Conservation (phyloP, 2,888 invertebrate species). For the Amiota communis region DNA sequence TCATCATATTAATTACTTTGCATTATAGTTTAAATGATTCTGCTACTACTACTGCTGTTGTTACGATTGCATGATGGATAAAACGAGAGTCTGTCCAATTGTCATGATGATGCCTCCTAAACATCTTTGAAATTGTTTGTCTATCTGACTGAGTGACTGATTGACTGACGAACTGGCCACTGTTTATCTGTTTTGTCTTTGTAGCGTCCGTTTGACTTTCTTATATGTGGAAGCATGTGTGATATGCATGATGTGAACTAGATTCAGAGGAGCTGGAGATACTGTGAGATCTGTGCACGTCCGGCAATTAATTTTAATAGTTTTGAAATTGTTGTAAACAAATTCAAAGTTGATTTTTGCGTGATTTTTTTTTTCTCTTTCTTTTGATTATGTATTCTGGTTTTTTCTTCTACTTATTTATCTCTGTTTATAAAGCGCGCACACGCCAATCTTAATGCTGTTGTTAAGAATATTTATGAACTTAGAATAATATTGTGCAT, state of each 20-base stretch:
- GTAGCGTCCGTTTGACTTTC: too few relatives aligned
- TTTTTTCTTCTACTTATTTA: background rate
- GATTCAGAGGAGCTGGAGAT: conserved; percentile 14
- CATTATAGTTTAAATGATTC: conserved; percentile 62
- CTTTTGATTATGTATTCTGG: too few relatives aligned
- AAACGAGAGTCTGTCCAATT: conserved; percentile 35
- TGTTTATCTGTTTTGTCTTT: too few relatives aligned
- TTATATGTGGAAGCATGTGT: too few relatives aligned
- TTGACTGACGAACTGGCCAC: background rate
- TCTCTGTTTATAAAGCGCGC: conserved; percentile 29
- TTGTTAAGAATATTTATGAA: conserved; percentile 17
- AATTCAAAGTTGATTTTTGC: conserved; percentile 34
- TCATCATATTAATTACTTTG: conserved; percentile 64
- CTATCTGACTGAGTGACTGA: background rate
- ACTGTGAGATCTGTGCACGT: conserved; percentile 37
- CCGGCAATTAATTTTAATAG: conserved; percentile 55
- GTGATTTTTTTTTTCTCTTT: too few relatives aligned
- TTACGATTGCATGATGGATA: too few relatives aligned
- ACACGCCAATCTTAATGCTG: conserved; percentile 24
- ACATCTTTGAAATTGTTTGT: background rate
- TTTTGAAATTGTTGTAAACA: conserved; percentile 47
- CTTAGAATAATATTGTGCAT: background rate
- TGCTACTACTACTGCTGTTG: conserved; percentile 39
- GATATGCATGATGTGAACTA: background rate
- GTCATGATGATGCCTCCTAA: background rate